Percentiles rank a stretch among this genome's conserved stretches.
These are phyloP conservation scores for Scytalopus superciliaris DNA, from an alignment of 2,113 vertebrate genomes.

Conservation along the genomic window DNA sequence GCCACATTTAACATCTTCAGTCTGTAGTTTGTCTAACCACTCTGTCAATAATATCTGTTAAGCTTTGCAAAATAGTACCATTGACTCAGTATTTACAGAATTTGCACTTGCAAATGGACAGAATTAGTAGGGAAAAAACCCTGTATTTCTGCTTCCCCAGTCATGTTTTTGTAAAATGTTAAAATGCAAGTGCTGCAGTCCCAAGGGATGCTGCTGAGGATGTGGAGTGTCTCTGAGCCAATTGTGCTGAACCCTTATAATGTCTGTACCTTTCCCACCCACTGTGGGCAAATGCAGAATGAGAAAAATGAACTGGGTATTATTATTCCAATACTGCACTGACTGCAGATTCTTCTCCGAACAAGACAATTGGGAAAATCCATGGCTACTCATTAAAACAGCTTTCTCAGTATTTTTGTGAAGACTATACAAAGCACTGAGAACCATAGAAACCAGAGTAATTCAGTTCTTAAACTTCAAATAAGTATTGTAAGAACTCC, in stretches of 20 bases:
- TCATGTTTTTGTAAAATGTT: neutral
- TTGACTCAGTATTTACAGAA: neutral
- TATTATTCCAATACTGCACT: neutral
- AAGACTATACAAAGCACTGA: neutral
- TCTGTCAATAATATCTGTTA: neutral
- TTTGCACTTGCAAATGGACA: neutral
- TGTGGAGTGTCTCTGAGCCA: neutral
- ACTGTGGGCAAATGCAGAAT: neutral
- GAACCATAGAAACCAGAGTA: neutral
- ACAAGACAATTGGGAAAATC: neutral
- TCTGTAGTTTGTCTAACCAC: neutral
- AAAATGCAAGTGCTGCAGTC: neutral
- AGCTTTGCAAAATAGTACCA: neutral
- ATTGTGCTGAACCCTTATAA: neutral
- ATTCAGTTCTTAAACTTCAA: neutral
- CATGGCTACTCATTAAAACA: neutral
- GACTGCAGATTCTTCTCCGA: neutral
- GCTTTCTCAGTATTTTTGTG: neutral
- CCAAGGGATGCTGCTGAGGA: neutral
- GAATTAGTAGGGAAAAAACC: neutral
- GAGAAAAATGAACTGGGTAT: neutral
- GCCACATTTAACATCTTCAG: neutral
- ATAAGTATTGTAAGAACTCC: neutral
- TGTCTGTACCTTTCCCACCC: neutral
- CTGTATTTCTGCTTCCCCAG: neutral